Conservation (phyloP, 2,797 vertebrate species). For the Spinus olivaceus region DNA sequence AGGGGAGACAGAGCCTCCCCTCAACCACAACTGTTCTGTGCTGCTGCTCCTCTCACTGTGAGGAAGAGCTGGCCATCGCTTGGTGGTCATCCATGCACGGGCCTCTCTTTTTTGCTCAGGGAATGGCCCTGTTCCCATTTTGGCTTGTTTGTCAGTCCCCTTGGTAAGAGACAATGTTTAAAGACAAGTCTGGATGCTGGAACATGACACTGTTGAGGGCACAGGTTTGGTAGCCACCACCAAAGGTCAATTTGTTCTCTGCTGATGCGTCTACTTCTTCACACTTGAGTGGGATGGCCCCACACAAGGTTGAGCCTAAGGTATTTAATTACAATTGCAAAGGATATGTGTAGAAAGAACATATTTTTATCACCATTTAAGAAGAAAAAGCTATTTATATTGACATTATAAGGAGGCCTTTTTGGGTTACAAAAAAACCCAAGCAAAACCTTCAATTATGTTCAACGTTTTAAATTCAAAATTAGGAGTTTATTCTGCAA, state of each 20-base stretch:
- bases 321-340: not conserved
- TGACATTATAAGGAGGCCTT: not conserved
- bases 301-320: not conserved
- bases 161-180: not conserved
- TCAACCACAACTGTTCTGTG: fast-evolving
- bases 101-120: not conserved
- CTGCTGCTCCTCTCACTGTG: not conserved
- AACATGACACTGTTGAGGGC: not conserved
- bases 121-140: not conserved
- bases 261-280: not conserved
- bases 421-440: not conserved
- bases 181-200: not conserved
- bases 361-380: not conserved
- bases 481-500: not conserved
- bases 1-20: not conserved
- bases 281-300: not conserved
- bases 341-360: not conserved
- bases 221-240: not conserved
- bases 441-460: not conserved
- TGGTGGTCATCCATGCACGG: fast-evolving
- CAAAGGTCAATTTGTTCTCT: not conserved
- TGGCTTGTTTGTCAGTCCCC: not conserved
- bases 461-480: not conserved
- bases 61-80: not conserved
- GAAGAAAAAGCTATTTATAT: not conserved